Percentiles rank a stretch among this genome's conserved stretches.
Conservation (phyloP, 1,140 invertebrate genomes). For the Polyergus mexicanus region DNA sequence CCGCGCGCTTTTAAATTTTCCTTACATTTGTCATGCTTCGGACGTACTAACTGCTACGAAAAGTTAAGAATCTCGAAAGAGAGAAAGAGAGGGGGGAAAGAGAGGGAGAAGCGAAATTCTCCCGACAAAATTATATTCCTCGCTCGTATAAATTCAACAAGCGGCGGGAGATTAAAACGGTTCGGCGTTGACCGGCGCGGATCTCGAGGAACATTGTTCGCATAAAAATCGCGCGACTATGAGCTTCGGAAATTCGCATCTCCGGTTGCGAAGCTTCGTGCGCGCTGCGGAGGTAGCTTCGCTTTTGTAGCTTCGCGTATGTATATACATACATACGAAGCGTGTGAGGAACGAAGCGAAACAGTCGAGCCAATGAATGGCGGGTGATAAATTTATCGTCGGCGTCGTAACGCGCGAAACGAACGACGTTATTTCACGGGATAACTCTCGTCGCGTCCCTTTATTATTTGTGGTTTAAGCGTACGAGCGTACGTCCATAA, state of each 20-base stretch:
- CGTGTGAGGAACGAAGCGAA: conserved; percentile 25
- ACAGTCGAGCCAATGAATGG: conserved; percentile 48
- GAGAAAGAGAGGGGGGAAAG: background rate
- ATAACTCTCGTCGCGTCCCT: conserved; percentile 28
- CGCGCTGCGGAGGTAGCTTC: background rate
- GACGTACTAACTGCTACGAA: conserved; percentile 38
- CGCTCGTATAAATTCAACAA: conserved; percentile 42
- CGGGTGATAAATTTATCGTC: conserved; percentile 64
- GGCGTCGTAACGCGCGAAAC: background rate
- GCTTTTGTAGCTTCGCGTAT: conserved; percentile 54
- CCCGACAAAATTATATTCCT: conserved; percentile 54
- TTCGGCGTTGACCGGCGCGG: conserved; percentile 44
- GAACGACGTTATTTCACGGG: conserved; percentile 45
- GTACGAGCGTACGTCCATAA: background rate
- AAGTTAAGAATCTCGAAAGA: conserved; percentile 23
- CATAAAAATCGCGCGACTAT: conserved; percentile 40
- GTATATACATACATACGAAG: background rate
- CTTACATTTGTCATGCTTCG: conserved; percentile 63
- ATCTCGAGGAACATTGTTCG: conserved; percentile 39
- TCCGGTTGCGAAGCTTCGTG: background rate
- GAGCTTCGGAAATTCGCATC: conserved; percentile 7
- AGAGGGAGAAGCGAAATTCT: conserved; percentile 33
- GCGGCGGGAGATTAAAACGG: conserved; percentile 33
- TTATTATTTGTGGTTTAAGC: conserved; percentile 64
- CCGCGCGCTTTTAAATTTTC: conserved; percentile 50